Conservation (phyloP, 2,888 invertebrate species). For the Ichneumon xanthorius region DNA sequence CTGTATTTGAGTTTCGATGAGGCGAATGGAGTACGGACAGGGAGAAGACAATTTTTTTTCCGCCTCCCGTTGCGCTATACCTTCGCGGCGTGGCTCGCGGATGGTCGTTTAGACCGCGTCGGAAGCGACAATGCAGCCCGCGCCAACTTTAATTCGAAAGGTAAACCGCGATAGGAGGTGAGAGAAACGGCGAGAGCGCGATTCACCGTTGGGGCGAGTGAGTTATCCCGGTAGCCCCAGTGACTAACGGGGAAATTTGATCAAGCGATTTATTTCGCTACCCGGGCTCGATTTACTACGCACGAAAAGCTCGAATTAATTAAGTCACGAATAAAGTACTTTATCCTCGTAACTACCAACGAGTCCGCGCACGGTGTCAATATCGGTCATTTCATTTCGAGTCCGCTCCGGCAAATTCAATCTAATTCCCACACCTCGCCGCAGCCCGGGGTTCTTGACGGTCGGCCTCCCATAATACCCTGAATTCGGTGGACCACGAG, state of each 20-base stretch:
- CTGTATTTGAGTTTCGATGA: conserved; percentile 41
- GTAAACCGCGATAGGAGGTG: conserved; percentile 35
- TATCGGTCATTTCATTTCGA: conserved; percentile 12
- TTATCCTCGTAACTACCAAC: conserved; percentile 6
- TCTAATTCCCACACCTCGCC: conserved; percentile 21
- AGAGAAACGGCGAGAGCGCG: conserved; percentile 20
- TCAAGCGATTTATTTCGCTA: conserved; percentile 21
- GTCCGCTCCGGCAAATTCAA: conserved; percentile 8
- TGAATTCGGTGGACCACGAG: conserved; percentile 33
- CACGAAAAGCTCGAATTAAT: conserved; percentile 15
- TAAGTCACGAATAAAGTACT: conserved; percentile 7
- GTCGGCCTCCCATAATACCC: conserved; percentile 33
- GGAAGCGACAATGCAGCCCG: conserved; percentile 29
- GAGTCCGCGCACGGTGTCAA: not conserved
- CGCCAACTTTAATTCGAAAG: conserved; percentile 42
- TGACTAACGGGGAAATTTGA: conserved; percentile 12
- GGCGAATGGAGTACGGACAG: conserved; percentile 7
- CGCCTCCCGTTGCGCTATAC: not conserved
- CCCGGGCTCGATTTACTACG: not conserved
- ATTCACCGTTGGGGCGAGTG: not conserved
- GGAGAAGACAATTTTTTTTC: conserved; percentile 39
- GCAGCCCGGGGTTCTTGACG: not conserved
- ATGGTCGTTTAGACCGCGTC: conserved; percentile 3
- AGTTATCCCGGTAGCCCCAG: not conserved
- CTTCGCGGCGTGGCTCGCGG: conserved; percentile 14